Base-by-base conservation (phyloP, 1,140 invertebrate genomes). In the Lineus longissimus region DNA sequence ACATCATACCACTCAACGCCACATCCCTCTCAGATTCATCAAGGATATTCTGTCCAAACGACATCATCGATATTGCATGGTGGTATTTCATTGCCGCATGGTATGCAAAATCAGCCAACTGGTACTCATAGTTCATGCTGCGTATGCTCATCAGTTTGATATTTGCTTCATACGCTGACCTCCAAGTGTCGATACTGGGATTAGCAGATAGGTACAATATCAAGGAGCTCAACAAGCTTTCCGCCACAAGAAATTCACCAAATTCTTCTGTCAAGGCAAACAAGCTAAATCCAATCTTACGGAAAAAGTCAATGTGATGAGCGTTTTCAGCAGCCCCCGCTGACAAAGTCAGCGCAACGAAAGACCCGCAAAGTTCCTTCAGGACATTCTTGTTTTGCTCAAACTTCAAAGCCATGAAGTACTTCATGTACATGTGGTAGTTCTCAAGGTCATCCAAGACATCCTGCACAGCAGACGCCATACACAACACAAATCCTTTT, bases 371-470 rank as follows among this genome's bases (percentile, higher is more conserved):
- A 57, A 78, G 63, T 27, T 80, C 76, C 58, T 66, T 62, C 15
- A 73, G 40, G 23, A 78, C 31, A 59, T 74, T 64, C 0, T 76
- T 64, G 19, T 73, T 73, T 45, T 66, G 63, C 6, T 66, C 61
- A 6, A 6, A 17, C 60, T 64, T 59, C 63, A 77, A 64, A 55
- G 65, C 61, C 27, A 58, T 68, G 25, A 76, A 64, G 62, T 78
- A 73, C 66, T 77, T 79, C 29, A 78, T 65, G 65, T 74, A 77
- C 13, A 76, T 65, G 65, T 73, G 71, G 55, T 75, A 73, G n/a
- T 68, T 64, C 6, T 73, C 63, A 43, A 63, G 63, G 36, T 78
- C 70, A 57, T 59, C 64, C 2, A 80, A 54, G 58, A 80, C 66
- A 25, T 75, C 74, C 59, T 74, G 68, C 13, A 75, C 69, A 40